Evolutionary conservation across 2,888 invertebrate species (phyloP).

Genomic region (Hydraecia micacea): DNA sequence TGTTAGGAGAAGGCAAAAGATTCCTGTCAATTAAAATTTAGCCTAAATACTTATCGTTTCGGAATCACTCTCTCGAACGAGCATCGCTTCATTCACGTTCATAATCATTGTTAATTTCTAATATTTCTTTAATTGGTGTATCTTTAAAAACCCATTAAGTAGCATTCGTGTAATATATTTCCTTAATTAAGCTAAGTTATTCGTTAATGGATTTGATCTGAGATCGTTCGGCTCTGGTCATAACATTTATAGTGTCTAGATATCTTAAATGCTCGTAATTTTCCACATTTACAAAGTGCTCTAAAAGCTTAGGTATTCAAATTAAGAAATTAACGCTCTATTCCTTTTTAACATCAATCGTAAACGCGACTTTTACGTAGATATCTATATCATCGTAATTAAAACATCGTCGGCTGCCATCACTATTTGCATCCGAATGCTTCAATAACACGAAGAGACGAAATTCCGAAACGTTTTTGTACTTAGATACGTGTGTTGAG

Average conservation of each 20-base stretch:
- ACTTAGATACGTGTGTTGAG: constrained; percentile 84
- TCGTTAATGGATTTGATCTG: constrained; percentile 77
- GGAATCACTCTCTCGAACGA: constrained; percentile 70
- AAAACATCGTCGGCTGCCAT: constrained; percentile 53
- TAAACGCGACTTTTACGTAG: constrained; percentile 54
- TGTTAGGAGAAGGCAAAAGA: constrained; percentile 80
- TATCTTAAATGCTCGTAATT: constrained; percentile 76
- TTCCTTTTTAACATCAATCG: constrained; percentile 59
- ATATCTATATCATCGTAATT: constrained; percentile 61
- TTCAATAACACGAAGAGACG: constrained; percentile 72
- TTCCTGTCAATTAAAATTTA: constrained; percentile 78
- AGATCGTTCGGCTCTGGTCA: constrained; percentile 71
- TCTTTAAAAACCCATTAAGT: constrained; percentile 69
- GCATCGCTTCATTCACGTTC: constrained; percentile 56
- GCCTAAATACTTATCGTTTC: constrained; percentile 79
- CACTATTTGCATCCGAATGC: constrained; percentile 64
- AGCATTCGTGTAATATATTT: constrained; percentile 71
- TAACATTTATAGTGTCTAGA: constrained; percentile 70
- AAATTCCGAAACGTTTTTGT: constrained; percentile 82
- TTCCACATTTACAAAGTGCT: constrained; percentile 74
- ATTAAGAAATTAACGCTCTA: constrained; percentile 75
- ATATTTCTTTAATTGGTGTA: constrained; percentile 69
- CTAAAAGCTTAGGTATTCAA: constrained; percentile 72
- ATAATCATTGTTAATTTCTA: constrained; percentile 66
- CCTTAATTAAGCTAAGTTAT: constrained; percentile 79